phyloP scores from a whole-genome alignment of 2,113 vertebrate genomes.

The Hippopotamus amphibius region DNA sequence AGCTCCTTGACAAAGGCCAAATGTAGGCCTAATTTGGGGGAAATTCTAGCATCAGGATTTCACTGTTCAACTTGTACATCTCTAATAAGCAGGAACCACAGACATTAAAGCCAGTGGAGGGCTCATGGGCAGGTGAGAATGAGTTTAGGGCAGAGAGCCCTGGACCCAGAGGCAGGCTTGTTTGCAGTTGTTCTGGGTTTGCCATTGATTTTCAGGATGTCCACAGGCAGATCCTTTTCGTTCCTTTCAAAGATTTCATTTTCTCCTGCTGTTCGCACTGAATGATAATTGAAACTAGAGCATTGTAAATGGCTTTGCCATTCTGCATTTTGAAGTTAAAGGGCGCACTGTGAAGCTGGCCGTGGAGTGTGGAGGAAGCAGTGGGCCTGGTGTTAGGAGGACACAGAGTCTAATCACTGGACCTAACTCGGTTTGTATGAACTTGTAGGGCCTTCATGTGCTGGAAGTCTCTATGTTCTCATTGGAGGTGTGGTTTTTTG shows the following conservation, averaged over 20 bases:
- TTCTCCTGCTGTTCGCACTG: slow-evolving; percentile 37
- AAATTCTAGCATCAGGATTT: slow-evolving; percentile 23
- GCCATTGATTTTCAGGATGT: slow-evolving; percentile 1
- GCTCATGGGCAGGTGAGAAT: background rate
- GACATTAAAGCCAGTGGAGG: background rate
- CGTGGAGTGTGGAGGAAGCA: background rate
- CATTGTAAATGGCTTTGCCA: background rate
- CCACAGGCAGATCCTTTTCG: background rate
- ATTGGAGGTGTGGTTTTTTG: background rate
- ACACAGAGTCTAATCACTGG: background rate
- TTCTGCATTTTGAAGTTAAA: background rate
- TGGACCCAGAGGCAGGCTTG: background rate
- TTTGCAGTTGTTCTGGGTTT: background rate
- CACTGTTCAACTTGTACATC: background rate
- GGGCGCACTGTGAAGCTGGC: background rate
- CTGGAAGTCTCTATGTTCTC: background rate
- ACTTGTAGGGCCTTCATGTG: background rate
- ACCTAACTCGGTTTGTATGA: background rate
- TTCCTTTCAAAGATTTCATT: slow-evolving; percentile 29
- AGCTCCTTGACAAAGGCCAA: background rate
- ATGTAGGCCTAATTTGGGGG: background rate
- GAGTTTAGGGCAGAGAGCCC: background rate
- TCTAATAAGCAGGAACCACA: background rate
- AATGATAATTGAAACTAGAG: background rate
- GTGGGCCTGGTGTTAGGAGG: background rate